Conservation (phyloP, 2,797 vertebrate genomes). For the Centroberyx gerrardi region DNA sequence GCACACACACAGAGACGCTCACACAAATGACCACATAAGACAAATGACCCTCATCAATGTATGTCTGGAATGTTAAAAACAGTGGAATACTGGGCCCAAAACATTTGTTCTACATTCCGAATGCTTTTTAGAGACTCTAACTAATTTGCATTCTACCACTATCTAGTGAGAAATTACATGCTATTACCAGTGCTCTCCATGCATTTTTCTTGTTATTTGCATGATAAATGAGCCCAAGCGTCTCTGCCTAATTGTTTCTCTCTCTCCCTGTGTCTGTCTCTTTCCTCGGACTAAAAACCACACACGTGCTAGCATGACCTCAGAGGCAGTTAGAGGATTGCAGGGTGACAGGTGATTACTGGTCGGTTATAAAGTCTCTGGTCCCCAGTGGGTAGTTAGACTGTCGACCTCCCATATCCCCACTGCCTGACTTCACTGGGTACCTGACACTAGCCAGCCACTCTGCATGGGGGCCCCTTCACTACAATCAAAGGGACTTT, state of each 20-base stretch:
- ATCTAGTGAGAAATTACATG: slow-evolving; percentile 32
- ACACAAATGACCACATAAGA: slow-evolving; percentile 74
- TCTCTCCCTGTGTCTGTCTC: slow-evolving; percentile 7
- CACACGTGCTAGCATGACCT: slow-evolving; percentile 48
- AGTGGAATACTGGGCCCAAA: slow-evolving; percentile 47
- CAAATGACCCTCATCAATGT: slow-evolving; percentile 76
- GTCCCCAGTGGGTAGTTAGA: slow-evolving; percentile 52
- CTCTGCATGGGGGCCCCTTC: background rate
- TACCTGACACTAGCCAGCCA: slow-evolving; percentile 48
- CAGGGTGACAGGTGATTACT: slow-evolving; percentile 64
- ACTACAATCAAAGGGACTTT: slow-evolving; percentile 65
- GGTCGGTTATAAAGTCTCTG: slow-evolving; percentile 40
- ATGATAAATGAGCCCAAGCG: slow-evolving; percentile 51
- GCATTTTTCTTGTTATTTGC: slow-evolving; percentile 36
- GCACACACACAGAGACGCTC: slow-evolving; percentile 23
- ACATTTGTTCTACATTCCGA: slow-evolving; percentile 67
- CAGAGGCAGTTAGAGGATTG: slow-evolving; percentile 49
- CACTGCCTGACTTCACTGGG: background rate
- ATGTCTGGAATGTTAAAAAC: slow-evolving; percentile 76
- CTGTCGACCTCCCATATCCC: slow-evolving; percentile 38
- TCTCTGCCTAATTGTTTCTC: background rate
- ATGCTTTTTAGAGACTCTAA: slow-evolving; percentile 42
- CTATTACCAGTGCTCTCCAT: slow-evolving; percentile 40
- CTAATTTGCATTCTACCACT: slow-evolving; percentile 35
- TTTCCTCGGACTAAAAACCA: slow-evolving; percentile 34